A percentile compares a stretch with the other conserved stretches of the same genome.
phyloP scores from a whole-genome alignment of 2,797 vertebrate genomes.

The Denticeps clupeoides region DNA sequence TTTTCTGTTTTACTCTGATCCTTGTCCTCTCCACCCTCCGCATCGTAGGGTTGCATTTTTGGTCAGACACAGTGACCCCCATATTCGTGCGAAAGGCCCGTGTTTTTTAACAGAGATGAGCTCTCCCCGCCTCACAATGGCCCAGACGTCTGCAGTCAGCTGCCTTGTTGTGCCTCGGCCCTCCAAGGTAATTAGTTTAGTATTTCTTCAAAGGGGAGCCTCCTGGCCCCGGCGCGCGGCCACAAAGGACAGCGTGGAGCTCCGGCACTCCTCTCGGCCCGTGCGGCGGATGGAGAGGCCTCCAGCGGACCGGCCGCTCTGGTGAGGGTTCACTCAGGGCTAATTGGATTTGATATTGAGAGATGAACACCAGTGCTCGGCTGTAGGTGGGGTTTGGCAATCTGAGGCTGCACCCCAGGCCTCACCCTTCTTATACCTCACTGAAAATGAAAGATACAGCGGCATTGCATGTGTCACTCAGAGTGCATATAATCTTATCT shows the following conservation, averaged over 20 bases:
- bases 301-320: constrained; percentile 49
- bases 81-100: background rate
- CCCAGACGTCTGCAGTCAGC: constrained; percentile 50
- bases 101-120: background rate
- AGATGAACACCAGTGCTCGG: constrained; percentile 52
- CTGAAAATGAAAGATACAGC: too few species aligned
- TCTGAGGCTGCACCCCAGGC: constrained; percentile 16
- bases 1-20: constrained; percentile 21
- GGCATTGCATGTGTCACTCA: too few species aligned
- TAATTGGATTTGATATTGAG: constrained; percentile 70
- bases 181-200: constrained; percentile 72
- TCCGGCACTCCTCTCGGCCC: constrained; percentile 36
- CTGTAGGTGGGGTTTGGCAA: background rate
- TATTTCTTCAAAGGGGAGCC: constrained; percentile 73
- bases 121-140: constrained; percentile 39
- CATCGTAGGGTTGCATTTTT: too few species aligned
- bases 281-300: constrained; percentile 50
- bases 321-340: constrained; percentile 48
- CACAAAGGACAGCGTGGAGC: constrained; percentile 62
- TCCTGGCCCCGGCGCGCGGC: constrained; percentile 58
- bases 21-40: constrained; percentile 13
- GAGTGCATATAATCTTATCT: background rate
- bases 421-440: too few species aligned
- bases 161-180: constrained; percentile 56
- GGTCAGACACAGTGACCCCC: background rate